These are phyloP conservation scores for Bos indicus DNA, from an alignment of 2,113 vertebrate genomes.

Conservation along the genomic window DNA sequence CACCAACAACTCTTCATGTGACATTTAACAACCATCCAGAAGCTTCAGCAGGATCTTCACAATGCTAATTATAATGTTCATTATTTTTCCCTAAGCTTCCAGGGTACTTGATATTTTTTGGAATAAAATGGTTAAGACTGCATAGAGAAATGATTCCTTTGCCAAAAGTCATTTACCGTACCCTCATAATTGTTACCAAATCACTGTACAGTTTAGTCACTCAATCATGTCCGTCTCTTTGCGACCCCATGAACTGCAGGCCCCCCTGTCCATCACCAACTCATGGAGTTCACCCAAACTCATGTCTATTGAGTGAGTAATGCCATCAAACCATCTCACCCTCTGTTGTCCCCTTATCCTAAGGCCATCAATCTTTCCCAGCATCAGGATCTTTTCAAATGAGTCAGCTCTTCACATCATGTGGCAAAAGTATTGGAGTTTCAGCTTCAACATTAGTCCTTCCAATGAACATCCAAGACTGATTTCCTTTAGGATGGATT, in stretches of 20 bases:
- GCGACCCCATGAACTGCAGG: accelerated
- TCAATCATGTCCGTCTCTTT: neutral
- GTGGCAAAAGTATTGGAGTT: neutral
- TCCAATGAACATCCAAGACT: neutral
- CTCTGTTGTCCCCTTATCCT: neutral
- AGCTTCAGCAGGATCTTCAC: neutral
- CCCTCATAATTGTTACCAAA: neutral
- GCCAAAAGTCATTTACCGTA: neutral
- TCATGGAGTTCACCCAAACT: neutral
- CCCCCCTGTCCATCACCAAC: neutral
- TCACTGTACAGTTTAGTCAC: neutral
- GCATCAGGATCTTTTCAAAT: neutral
- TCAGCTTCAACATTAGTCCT: neutral
- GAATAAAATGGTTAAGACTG: neutral
- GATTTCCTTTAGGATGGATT: neutral
- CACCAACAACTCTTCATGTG: neutral
- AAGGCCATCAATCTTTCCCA: neutral
- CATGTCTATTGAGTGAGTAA: accelerated
- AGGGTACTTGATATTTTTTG: neutral
- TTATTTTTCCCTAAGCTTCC: neutral
- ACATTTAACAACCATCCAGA: neutral
- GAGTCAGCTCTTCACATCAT: neutral
- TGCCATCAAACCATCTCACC: neutral
- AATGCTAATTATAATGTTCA: neutral
- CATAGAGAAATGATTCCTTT: neutral